Evolutionary conservation across 1,140 invertebrate species (phyloP).

Genomic region (Pemphigus obesinymphae): DNA sequence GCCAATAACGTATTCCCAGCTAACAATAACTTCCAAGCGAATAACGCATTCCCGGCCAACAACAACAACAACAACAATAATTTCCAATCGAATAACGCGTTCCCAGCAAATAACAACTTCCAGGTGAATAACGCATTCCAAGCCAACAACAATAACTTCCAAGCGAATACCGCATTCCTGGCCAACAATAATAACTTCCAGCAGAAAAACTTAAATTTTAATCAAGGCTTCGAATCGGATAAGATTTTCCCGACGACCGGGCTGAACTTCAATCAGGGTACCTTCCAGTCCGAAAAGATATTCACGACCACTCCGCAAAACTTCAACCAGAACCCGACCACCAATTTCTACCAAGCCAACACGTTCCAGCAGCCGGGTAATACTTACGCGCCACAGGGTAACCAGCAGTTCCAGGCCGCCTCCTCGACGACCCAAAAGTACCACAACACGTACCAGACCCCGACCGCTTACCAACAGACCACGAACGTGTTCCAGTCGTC

Average conservation of each 20-base stretch:
- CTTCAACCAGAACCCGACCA: constrained; percentile 48
- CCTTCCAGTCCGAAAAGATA: neutral
- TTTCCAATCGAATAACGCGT: neutral
- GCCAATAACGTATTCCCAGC: neutral
- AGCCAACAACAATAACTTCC: too few relatives aligned
- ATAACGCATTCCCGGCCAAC: neutral
- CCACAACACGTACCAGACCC: constrained; percentile 48
- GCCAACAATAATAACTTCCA: neutral
- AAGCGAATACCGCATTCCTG: neutral
- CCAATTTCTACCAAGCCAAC: constrained; percentile 42
- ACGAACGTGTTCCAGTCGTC: constrained; percentile 29
- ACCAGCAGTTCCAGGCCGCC: neutral
- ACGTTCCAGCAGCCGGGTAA: constrained; percentile 16
- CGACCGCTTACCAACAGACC: constrained; percentile 49
- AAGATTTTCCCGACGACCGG: neutral
- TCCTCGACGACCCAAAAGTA: neutral
- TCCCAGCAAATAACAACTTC: neutral
- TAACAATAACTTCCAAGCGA: neutral
- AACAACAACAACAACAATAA: too few relatives aligned
- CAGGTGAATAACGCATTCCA: neutral
- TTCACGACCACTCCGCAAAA: neutral
- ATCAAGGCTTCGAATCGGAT: neutral
- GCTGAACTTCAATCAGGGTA: neutral
- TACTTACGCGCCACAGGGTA: neutral
- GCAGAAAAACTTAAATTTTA: neutral